These are phyloP conservation scores for Polypedilum pembai DNA, from an alignment of 1,140 invertebrate genomes.

Conservation along the genomic window DNA sequence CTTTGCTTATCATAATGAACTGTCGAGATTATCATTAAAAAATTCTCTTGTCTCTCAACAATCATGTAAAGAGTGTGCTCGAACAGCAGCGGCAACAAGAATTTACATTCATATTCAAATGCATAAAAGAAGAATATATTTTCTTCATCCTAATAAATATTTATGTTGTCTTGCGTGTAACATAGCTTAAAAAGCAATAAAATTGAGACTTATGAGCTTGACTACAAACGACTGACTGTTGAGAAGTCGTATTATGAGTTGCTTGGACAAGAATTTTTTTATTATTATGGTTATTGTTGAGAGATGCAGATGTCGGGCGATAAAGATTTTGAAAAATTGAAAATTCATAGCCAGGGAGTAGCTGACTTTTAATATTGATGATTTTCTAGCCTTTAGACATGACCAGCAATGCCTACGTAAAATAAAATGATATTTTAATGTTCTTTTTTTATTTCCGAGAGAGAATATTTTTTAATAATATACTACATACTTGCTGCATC, in stretches of 20 bases:
- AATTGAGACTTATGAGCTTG: slow-evolving; percentile 6
- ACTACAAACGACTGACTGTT: neutral
- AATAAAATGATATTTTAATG: neutral
- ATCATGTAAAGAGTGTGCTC: neutral
- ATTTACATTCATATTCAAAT: neutral
- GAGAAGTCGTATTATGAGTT: neutral
- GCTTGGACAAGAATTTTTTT: slow-evolving; percentile 1
- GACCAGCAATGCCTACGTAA: neutral
- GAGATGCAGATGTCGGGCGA: neutral
- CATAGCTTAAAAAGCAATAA: neutral
- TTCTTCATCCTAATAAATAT: slow-evolving; percentile 15
- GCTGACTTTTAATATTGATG: neutral
- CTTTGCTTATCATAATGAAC: neutral
- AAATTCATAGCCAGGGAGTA: neutral
- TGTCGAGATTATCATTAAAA: slow-evolving; percentile 2
- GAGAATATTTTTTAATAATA: neutral
- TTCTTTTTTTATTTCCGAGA: slow-evolving; percentile 11
- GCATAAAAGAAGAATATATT: neutral
- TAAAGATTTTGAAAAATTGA: neutral
- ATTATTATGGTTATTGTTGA: neutral
- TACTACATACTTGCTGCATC: neutral
- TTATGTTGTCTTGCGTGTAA: neutral
- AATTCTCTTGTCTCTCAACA: neutral
- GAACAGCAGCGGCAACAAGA: slow-evolving; percentile 9
- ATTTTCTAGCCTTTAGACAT: neutral